These are phyloP conservation scores for Timema cristinae DNA, from an alignment of 2,888 invertebrate genomes.

Conservation along the genomic window DNA sequence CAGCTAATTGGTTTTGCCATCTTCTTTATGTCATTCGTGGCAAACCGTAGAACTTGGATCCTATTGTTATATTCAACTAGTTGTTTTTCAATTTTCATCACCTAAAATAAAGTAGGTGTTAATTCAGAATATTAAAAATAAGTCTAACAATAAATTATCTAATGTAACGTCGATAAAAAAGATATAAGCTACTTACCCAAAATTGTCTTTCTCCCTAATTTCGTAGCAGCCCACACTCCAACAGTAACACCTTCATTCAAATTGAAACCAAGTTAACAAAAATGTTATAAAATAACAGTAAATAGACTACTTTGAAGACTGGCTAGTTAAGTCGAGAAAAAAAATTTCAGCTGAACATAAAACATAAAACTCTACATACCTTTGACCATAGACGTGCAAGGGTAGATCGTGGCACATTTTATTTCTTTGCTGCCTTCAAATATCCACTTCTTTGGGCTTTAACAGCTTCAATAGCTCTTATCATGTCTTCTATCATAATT, in stretches of 20 bases:
- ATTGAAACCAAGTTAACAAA: background rate
- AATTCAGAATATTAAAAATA: constrained; percentile 1
- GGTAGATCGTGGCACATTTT: constrained; percentile 11
- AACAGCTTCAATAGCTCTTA: constrained; percentile 9
- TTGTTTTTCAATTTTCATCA: constrained; percentile 12
- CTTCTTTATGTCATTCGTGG: background rate
- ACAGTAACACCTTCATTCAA: background rate
- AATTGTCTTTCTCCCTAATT: constrained; percentile 14
- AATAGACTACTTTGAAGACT: background rate
- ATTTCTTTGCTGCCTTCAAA: background rate
- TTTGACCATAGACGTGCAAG: constrained; percentile 8
- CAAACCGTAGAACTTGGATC: constrained; percentile 6
- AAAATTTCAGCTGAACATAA: background rate
- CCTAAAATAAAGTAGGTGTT: constrained; percentile 2
- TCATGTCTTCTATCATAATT: constrained; percentile 4
- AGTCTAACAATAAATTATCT: background rate
- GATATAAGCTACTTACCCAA: background rate
- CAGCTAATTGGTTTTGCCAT: constrained; percentile 16
- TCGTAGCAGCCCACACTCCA: constrained; percentile 1
- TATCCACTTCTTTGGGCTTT: background rate
- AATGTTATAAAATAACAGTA: background rate
- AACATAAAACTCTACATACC: background rate
- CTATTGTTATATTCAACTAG: background rate
- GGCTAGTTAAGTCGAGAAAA: background rate
- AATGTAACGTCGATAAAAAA: background rate